Base-by-base conservation (phyloP, 37 sponge, comb jelly and placozoan species). In the Lycopodina hypogea region DNA sequence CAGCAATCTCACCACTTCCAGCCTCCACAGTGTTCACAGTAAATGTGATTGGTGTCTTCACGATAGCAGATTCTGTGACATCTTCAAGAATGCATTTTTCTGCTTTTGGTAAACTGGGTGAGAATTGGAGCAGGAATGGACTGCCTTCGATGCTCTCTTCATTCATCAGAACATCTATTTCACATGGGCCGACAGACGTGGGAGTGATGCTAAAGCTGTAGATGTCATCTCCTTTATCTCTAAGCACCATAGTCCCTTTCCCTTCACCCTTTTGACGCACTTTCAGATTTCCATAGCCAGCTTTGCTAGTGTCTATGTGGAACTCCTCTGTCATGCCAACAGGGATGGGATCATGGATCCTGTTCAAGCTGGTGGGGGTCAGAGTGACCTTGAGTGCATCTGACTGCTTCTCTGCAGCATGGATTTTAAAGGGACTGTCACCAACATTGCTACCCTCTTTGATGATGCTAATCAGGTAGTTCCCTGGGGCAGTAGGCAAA, bases 241-340 rank as follows among this genome's bases (percentile, higher is more conserved):
- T 73, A 26, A 81, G 67, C 6, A 61, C 68, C 45, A 78, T 33
- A n/a, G 56, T 56, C 30, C 71, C 74, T 68, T 75, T 72, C 28
- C 78, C 72, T 29, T 84, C 79, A 2, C 80, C 91, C 11, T 64
- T 33, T 1, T 83, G 68, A 11, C 67, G 81, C 36, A 87, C 77
- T 42, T 83, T 91, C 40, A 87, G 88, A 11, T 71, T 83, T 12
- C 87, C 85, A 12, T 76, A 76, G 17, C 94, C 94, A 59, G 91
- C 94, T 30, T 77, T 70, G 14, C 66, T 39, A 19, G 94, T 86
- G 60, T 89, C 73, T 32, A 88, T 85, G 9, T 79, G 35, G 75
- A 88, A 84, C 6, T 64, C 57, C 2, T 53, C 71, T 3, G 69
- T 63, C 26, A 82, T 77, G 36, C 80, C 81, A 72, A 82, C 55